Percentiles rank a stretch among this genome's conserved stretches.
These are phyloP conservation scores for Bos indicus DNA, from an alignment of 2,113 vertebrate genomes.

Conservation along the genomic window DNA sequence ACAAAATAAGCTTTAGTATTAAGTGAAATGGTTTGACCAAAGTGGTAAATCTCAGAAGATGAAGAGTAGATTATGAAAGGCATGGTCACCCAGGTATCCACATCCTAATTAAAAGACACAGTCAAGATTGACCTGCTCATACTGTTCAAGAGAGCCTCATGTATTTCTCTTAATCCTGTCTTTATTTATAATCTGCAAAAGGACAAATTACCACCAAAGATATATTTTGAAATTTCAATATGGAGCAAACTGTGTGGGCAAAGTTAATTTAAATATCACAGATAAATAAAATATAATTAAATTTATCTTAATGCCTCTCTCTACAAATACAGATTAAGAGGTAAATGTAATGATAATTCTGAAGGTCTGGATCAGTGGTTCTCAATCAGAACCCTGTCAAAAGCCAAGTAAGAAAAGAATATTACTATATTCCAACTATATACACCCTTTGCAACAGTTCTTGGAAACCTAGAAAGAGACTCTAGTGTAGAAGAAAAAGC, in stretches of 20 bases:
- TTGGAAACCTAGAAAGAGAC: not conserved
- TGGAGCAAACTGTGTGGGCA: not conserved
- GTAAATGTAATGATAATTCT: not conserved
- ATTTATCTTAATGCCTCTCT: not conserved
- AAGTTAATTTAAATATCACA: not conserved
- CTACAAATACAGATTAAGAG: not conserved
- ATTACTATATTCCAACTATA: not conserved
- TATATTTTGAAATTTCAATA: slow-evolving; percentile 11
- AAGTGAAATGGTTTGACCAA: not conserved
- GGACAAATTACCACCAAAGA: not conserved
- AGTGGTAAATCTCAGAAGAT: not conserved
- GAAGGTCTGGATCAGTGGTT: not conserved
- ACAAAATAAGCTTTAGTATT: not conserved
- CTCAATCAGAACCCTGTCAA: not conserved
- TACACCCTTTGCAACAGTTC: not conserved
- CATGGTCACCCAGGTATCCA: not conserved
- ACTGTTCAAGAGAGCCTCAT: not conserved
- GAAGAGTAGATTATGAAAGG: not conserved
- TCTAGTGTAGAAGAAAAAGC: not conserved
- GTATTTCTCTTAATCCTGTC: not conserved
- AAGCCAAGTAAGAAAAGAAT: not conserved
- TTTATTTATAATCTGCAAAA: not conserved
- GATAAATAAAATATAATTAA: not conserved
- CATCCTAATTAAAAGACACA: not conserved
- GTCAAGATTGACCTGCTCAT: not conserved